A percentile compares a stretch with the other conserved stretches of the same genome.
Evolutionary conservation across 2,888 invertebrate species (phyloP).

Genomic region (Tetranychus piercei): DNA sequence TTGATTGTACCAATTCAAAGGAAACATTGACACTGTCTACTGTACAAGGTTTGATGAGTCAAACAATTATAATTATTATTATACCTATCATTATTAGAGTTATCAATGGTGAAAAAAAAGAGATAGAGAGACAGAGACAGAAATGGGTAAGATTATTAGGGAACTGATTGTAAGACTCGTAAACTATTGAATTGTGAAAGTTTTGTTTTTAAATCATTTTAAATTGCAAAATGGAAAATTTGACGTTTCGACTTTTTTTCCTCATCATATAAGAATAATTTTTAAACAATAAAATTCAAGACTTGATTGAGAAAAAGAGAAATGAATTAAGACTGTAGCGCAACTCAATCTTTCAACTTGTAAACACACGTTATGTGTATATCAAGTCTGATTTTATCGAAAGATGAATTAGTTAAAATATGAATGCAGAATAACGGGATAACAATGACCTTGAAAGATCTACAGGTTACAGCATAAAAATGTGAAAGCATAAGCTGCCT

Average conservation of each 20-base stretch:
- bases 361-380: too few species aligned
- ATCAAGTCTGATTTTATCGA: neutral
- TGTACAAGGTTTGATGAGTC: neutral
- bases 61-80: neutral
- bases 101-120: neutral
- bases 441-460: neutral
- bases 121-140: neutral
- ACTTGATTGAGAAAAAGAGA: too few species aligned
- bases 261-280: too few species aligned
- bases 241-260: too few species aligned
- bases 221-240: too few species aligned
- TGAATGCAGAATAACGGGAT: neutral
- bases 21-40: neutral
- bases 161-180: too few species aligned
- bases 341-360: too few species aligned
- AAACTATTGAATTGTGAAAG: too few species aligned
- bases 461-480: neutral
- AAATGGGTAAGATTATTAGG: neutral
- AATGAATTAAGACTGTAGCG: too few species aligned
- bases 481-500: neutral
- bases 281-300: too few species aligned
- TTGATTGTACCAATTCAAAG: neutral
- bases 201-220: too few species aligned
- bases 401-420: neutral
- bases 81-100: neutral